Percentiles rank a stretch among this genome's conserved stretches.
phyloP scores from a whole-genome alignment of 2,888 invertebrate species.

The Scaptomyza tumidula region DNA sequence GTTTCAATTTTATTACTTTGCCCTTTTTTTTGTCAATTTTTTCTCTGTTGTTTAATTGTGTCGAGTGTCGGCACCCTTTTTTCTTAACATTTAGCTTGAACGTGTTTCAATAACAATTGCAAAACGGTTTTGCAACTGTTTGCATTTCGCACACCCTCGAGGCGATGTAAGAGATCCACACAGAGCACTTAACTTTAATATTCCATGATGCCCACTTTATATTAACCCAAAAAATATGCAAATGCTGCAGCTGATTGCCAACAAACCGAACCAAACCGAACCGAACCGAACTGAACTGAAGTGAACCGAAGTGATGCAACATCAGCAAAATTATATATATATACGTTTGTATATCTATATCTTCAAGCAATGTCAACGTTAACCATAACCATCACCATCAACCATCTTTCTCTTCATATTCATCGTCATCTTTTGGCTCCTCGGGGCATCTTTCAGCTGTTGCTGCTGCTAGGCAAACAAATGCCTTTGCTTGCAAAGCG shows the following conservation, averaged over 20 bases:
- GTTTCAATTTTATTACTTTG: slow-evolving; percentile 17
- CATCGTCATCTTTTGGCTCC: slow-evolving; percentile 13
- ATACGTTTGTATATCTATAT: background rate
- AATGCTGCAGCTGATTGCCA: slow-evolving; percentile 47
- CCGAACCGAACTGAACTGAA: slow-evolving; percentile 3
- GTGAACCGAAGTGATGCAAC: slow-evolving; percentile 55
- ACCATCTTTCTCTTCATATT: slow-evolving; percentile 2
- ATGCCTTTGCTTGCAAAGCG: slow-evolving; percentile 48
- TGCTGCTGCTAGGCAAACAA: slow-evolving; percentile 54
- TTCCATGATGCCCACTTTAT: slow-evolving; percentile 30
- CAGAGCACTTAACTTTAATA: slow-evolving; percentile 13
- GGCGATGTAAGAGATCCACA: slow-evolving; percentile 31
- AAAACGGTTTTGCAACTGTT: slow-evolving; percentile 49
- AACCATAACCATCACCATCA: slow-evolving; percentile 8
- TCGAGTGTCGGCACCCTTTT: slow-evolving; percentile 22
- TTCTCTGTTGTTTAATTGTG: slow-evolving; percentile 6
- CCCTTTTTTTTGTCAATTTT: background rate
- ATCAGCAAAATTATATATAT: slow-evolving; percentile 57
- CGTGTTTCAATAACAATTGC: slow-evolving; percentile 51
- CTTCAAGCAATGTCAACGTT: slow-evolving; percentile 29
- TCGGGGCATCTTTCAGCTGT: slow-evolving; percentile 47
- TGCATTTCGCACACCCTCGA: slow-evolving; percentile 32
- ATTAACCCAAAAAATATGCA: slow-evolving; percentile 40
- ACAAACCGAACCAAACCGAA: slow-evolving; percentile 18
- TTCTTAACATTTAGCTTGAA: slow-evolving; percentile 46